A percentile compares a stretch with the other conserved stretches of the same genome.
Evolutionary conservation across 1,140 invertebrate species (phyloP).

Genomic region (Diabrotica undecimpunctata): DNA sequence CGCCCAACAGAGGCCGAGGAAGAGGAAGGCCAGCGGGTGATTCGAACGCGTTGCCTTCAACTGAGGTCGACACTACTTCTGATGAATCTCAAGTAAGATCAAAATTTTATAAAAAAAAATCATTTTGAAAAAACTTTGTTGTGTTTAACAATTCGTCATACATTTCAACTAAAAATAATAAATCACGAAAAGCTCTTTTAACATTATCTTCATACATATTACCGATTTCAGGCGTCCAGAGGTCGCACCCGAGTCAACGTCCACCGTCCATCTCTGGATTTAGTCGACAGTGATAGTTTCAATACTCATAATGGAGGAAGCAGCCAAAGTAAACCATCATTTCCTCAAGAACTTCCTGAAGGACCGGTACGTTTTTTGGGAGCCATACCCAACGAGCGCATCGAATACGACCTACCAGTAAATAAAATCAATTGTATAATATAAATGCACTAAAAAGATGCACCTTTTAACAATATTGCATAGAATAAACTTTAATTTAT

Average conservation of each 20-base stretch:
- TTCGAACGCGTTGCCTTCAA: conserved; percentile 23
- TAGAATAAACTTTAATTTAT: too few species aligned
- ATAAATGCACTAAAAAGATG: conserved; percentile 7
- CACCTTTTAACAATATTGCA: too few species aligned
- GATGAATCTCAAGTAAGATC: conserved; percentile 43
- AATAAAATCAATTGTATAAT: conserved; percentile 22
- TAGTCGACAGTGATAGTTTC: conserved; percentile 75
- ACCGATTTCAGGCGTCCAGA: conserved; percentile 12
- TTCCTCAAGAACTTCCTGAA: conserved; percentile 52
- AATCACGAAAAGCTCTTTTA: too few species aligned
- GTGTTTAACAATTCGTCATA: too few species aligned
- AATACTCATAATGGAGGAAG: conserved; percentile 58
- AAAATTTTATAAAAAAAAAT: background rate
- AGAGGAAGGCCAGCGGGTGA: conserved; percentile 48
- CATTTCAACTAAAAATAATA: too few species aligned
- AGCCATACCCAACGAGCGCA: conserved; percentile 56
- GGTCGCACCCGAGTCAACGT: conserved; percentile 48
- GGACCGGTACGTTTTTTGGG: conserved; percentile 57
- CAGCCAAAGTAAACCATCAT: conserved; percentile 46
- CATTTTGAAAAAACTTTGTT: too few species aligned
- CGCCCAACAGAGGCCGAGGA: conserved; percentile 43
- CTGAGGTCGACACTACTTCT: conserved; percentile 38
- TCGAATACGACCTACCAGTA: conserved; percentile 43
- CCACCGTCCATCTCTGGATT: conserved; percentile 66
- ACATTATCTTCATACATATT: too few species aligned